Evolutionary conservation across 2,888 invertebrate species (phyloP).

Genomic region (Acanthosoma haemorrhoidale): DNA sequence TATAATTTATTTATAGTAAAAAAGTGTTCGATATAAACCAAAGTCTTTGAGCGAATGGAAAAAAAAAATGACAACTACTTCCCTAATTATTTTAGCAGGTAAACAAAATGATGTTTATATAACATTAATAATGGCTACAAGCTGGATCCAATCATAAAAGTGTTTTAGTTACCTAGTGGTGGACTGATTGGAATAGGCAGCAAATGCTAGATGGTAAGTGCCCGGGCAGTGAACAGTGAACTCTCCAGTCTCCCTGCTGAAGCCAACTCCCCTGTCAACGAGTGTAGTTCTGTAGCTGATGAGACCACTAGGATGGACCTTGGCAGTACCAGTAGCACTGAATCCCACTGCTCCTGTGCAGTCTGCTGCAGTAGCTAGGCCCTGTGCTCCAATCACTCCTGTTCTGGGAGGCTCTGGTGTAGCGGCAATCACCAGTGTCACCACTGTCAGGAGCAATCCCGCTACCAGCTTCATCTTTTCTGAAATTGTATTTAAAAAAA

Average conservation of each 20-base stretch:
- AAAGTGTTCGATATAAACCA: no score
- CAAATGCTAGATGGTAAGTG: conserved; percentile 49
- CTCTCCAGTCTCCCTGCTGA: conserved; percentile 47
- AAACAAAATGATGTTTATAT: no score
- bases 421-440: conserved; percentile 37
- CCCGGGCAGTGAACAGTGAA: conserved; percentile 50
- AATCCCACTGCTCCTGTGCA: conserved; percentile 48
- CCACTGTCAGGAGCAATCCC: not conserved
- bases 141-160: no score
- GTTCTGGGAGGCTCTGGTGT: conserved; percentile 44
- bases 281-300: conserved; percentile 43
- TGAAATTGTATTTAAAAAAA: no score
- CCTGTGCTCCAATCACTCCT: conserved; percentile 47
- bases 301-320: conserved; percentile 38
- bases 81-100: no score
- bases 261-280: conserved; percentile 49
- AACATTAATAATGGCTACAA: no score
- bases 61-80: no score
- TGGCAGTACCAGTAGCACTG: conserved; percentile 44
- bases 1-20: no score
- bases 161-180: conserved; percentile 38
- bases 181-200: conserved; percentile 44
- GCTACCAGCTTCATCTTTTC: not conserved
- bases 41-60: no score
- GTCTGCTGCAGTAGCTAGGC: conserved; percentile 48